Percentiles rank a stretch among this genome's conserved stretches.
Evolutionary conservation across 2,113 vertebrate species (phyloP).

Genomic region (Bufo bufo): DNA sequence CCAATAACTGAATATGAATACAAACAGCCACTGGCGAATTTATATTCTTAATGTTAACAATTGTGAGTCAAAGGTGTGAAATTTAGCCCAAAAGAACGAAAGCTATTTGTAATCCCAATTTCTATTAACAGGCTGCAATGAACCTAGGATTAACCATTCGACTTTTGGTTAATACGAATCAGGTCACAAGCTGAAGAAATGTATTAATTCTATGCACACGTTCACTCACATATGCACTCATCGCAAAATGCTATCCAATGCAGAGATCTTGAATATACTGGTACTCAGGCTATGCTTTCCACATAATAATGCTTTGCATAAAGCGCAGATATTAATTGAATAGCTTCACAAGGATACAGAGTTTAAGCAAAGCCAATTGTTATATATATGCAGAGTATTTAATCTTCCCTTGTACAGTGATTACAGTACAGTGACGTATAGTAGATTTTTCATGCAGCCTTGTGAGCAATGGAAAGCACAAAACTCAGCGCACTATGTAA

Average conservation of each 20-base stretch:
- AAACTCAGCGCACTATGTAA: not conserved
- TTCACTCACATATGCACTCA: not conserved
- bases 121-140: not conserved
- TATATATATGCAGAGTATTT: not conserved
- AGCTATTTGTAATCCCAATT: not conserved
- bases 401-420: not conserved
- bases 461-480: not conserved
- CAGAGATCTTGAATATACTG: constrained; percentile 1
- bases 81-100: not conserved
- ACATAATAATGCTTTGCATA: constrained; percentile 19
- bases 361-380: constrained; percentile 15
- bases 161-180: constrained; percentile 10
- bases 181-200: constrained; percentile 3
- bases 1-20: not conserved
- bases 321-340: constrained; percentile 17
- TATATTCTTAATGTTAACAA: not conserved
- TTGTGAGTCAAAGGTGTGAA: not conserved
- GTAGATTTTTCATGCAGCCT: not conserved
- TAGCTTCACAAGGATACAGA: not conserved
- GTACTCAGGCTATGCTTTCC: not conserved
- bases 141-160: not conserved
- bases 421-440: not conserved
- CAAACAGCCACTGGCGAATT: not conserved
- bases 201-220: constrained; percentile 23
- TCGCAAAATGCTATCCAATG: not conserved